Conservation (phyloP, 2,888 invertebrate species). For the Blastobasis adustella region DNA sequence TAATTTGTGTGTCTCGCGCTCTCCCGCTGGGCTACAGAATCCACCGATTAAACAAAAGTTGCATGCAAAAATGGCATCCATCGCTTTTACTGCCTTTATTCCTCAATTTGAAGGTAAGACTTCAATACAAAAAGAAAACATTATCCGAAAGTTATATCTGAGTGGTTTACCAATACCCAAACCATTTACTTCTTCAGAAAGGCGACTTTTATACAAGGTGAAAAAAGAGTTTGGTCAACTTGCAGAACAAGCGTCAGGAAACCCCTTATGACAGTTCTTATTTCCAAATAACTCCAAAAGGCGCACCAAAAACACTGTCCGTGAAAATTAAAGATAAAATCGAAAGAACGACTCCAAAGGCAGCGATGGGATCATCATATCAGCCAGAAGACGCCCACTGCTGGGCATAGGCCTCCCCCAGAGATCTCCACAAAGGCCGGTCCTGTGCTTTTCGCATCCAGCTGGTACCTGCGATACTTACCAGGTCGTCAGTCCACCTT, state of each 20-base stretch:
- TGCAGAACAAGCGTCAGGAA: neutral
- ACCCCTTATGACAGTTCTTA: neutral
- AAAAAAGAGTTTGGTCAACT: neutral
- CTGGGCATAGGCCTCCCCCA: too few relatives aligned
- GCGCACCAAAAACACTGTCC: conserved; percentile 13
- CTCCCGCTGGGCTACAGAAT: too few relatives aligned
- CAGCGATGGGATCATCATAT: too few relatives aligned
- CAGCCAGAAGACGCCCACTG: too few relatives aligned
- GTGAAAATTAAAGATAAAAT: neutral
- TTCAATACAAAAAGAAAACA: conserved; percentile 26
- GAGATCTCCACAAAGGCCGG: too few relatives aligned
- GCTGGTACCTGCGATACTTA: too few relatives aligned
- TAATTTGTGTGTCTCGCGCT: too few relatives aligned
- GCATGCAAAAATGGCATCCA: too few relatives aligned
- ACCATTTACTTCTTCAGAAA: conserved; percentile 24
- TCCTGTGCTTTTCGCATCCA: too few relatives aligned
- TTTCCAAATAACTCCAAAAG: conserved; percentile 3
- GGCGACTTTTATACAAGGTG: conserved; percentile 17
- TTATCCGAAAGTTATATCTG: conserved; percentile 20
- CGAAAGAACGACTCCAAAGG: neutral
- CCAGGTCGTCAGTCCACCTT: too few relatives aligned
- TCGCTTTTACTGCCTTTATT: conserved; percentile 19
- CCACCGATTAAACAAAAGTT: too few relatives aligned
- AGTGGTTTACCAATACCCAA: conserved; percentile 24
- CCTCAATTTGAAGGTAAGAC: conserved; percentile 27